Conservation (phyloP, 64 coral and sea anemone species). For the Dendronephthya gigantea region DNA sequence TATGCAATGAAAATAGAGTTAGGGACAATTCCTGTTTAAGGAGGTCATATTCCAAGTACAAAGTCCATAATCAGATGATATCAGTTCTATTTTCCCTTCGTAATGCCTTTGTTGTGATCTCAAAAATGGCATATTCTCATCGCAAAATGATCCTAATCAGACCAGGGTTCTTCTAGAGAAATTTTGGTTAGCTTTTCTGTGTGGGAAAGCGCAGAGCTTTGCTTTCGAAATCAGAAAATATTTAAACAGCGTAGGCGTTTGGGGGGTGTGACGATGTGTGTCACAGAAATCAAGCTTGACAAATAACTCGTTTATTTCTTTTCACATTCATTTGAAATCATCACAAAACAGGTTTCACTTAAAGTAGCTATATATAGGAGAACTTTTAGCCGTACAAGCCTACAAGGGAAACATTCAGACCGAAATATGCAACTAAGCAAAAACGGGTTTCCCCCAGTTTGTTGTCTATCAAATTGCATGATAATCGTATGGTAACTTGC, state of each 20-base stretch:
- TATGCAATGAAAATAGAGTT: not conserved
- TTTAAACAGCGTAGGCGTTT: not conserved
- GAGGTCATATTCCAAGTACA: not conserved
- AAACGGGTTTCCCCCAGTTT: no score
- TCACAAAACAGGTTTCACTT: no score
- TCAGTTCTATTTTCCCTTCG: not conserved
- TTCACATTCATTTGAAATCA: not conserved
- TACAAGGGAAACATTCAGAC: no score
- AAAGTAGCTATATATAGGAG: no score
- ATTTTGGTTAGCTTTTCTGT: not conserved
- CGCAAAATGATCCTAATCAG: no score
- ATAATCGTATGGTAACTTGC: no score
- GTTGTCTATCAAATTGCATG: no score
- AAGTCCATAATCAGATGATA: not conserved
- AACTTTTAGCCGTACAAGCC: no score
- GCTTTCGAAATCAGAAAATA: not conserved
- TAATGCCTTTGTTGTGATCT: not conserved
- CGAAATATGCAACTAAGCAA: no score
- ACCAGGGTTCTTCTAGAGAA: not conserved
- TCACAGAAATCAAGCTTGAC: not conserved
- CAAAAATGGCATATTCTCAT: not conserved
- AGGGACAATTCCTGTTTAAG: not conserved
- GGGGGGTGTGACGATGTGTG: not conserved
- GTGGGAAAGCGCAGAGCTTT: not conserved
- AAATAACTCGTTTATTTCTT: not conserved